These are phyloP conservation scores for Pachyrhynchus sulphureomaculatus DNA, from an alignment of 1,140 invertebrate species.

Conservation along the genomic window DNA sequence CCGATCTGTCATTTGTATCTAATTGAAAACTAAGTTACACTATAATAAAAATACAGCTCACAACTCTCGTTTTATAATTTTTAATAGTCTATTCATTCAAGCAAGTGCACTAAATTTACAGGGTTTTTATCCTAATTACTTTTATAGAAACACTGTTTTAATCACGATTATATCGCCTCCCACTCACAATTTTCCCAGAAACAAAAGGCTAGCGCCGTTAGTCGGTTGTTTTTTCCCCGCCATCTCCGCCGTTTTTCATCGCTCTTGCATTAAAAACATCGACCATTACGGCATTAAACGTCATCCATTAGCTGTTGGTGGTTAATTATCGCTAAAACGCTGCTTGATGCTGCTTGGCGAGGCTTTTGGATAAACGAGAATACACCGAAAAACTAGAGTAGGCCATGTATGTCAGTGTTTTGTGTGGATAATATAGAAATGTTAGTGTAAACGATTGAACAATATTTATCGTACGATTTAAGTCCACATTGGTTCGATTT, in stretches of 20 bases:
- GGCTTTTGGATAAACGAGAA: neutral
- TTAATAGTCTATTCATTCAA: too few species aligned
- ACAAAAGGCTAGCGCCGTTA: slow-evolving; percentile 17
- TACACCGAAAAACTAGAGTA: neutral
- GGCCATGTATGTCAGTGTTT: too few species aligned
- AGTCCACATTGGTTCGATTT: too few species aligned
- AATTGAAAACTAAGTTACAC: too few species aligned
- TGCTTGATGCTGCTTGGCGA: slow-evolving; percentile 5
- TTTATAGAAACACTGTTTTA: slow-evolving; percentile 14
- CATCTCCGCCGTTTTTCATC: slow-evolving; percentile 20
- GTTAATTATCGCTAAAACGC: slow-evolving; percentile 25
- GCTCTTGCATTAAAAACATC: slow-evolving; percentile 20
- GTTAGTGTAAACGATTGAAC: too few species aligned
- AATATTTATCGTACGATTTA: too few species aligned
- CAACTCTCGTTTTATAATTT: too few species aligned
- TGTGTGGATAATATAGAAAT: too few species aligned
- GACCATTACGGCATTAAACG: slow-evolving; percentile 25
- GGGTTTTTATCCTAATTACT: slow-evolving; percentile 5
- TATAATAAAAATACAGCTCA: too few species aligned
- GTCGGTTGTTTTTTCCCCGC: slow-evolving; percentile 16
- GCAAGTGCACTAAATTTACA: too few species aligned
- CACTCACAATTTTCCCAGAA: slow-evolving; percentile 15
- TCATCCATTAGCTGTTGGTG: slow-evolving; percentile 26
- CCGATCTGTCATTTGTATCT: too few species aligned
- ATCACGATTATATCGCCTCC: slow-evolving; percentile 15